These are phyloP conservation scores for Acestrorhynchus altus DNA, from an alignment of 2,797 vertebrate species.

Conservation along the genomic window DNA sequence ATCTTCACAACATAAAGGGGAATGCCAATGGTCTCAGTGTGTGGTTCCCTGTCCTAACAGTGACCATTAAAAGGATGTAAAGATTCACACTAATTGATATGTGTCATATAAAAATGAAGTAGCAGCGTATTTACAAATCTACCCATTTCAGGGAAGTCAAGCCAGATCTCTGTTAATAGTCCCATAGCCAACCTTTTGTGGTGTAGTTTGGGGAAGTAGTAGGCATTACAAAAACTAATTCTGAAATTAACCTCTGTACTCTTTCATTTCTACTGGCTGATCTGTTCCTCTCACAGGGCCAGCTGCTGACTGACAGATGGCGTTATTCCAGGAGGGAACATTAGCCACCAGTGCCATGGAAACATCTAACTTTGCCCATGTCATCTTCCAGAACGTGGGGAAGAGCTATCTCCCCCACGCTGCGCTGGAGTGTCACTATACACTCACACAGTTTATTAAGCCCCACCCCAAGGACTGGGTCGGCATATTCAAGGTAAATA, in stretches of 20 bases:
- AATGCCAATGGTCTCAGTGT: neutral
- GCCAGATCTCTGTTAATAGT: neutral
- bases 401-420: slow-evolving; percentile 97
- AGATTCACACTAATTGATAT: neutral
- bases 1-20: neutral
- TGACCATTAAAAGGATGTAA: neutral
- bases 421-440: slow-evolving; percentile 95
- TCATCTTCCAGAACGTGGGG: slow-evolving; percentile 98
- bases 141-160: neutral
- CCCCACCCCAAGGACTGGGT: slow-evolving; percentile 98
- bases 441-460: slow-evolving; percentile 93
- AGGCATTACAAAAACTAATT: neutral
- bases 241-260: neutral
- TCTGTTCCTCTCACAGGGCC: slow-evolving; percentile 44
- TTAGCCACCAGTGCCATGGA: slow-evolving; percentile 83
- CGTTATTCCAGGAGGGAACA: slow-evolving; percentile 85
- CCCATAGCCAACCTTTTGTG: neutral
- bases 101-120: neutral
- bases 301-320: slow-evolving; percentile 80
- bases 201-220: slow-evolving; percentile 19
- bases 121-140: neutral
- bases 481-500: slow-evolving; percentile 96
- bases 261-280: slow-evolving; percentile 1
- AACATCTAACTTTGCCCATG: slow-evolving; percentile 97
- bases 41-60: neutral